Percentiles rank a stretch among this genome's conserved stretches.
These are phyloP conservation scores for Araneus ventricosus DNA, from an alignment of 1,140 invertebrate species.

Conservation along the genomic window DNA sequence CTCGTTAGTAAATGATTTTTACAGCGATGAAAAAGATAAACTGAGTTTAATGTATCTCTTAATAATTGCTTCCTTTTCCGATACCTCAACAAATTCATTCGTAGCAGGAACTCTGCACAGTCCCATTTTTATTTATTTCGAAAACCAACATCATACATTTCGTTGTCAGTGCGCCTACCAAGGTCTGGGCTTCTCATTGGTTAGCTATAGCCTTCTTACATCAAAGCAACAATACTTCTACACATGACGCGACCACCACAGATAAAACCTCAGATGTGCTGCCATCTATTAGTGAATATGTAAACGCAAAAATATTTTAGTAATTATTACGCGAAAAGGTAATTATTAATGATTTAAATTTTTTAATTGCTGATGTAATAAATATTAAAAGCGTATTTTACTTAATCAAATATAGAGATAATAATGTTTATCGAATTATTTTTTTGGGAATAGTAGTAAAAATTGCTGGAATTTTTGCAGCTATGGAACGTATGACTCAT, in stretches of 20 bases:
- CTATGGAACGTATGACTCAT: neutral
- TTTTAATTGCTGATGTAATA: neutral
- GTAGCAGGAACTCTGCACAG: neutral
- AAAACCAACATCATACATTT: slow-evolving; percentile 56
- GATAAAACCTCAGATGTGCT: neutral
- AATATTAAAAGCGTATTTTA: neutral
- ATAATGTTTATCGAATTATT: no score
- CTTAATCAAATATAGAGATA: neutral
- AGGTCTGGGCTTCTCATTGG: slow-evolving; percentile 58
- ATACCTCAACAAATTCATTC: neutral
- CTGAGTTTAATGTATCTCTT: neutral
- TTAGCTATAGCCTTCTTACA: slow-evolving; percentile 27
- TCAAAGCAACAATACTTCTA: slow-evolving; percentile 55
- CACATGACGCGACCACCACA: slow-evolving; percentile 7
- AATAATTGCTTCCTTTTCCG: neutral
- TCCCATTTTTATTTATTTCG: slow-evolving; percentile 60
- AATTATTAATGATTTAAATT: neutral
- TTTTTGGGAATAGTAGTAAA: no score
- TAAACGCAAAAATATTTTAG: neutral
- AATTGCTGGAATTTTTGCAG: neutral
- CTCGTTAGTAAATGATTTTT: no score
- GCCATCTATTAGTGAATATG: slow-evolving; percentile 3
- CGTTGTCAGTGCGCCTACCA: slow-evolving; percentile 40
- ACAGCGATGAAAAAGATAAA: neutral
- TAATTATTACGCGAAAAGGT: neutral